These are phyloP conservation scores for Spondyliosoma cantharus DNA, from an alignment of 2,797 vertebrate species.

Conservation along the genomic window DNA sequence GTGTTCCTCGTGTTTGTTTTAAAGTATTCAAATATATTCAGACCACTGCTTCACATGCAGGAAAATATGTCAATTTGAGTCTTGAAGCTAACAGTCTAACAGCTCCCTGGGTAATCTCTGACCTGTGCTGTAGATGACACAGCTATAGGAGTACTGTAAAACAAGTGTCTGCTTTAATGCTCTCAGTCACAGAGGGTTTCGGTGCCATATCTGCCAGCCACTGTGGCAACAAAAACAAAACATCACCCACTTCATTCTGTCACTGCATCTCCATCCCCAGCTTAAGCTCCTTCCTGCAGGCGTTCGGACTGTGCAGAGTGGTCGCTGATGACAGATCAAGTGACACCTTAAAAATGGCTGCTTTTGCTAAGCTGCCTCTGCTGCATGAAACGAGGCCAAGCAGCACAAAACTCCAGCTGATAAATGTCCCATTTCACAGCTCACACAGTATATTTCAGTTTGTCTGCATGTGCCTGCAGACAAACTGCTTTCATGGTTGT, in stretches of 20 bases:
- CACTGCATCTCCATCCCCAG: constrained; percentile 17
- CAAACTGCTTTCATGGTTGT: neutral
- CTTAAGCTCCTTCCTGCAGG: constrained; percentile 21
- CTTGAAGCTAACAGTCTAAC: constrained; percentile 1
- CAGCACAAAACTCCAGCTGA: constrained; percentile 63
- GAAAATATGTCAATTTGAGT: constrained; percentile 20
- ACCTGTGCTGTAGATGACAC: constrained; percentile 25
- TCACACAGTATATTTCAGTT: constrained; percentile 17
- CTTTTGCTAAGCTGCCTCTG: constrained; percentile 43
- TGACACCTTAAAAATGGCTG: constrained; percentile 61
- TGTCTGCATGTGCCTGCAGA: constrained; percentile 3
- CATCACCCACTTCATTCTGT: constrained; percentile 12
- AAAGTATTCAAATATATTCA: constrained; percentile 45
- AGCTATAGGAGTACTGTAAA: constrained; percentile 30
- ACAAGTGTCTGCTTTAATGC: constrained; percentile 39
- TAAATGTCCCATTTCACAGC: constrained; percentile 65
- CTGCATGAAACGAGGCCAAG: constrained; percentile 62
- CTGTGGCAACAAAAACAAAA: constrained; percentile 6
- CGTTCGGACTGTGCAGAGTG: constrained; percentile 37
- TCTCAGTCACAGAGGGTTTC: constrained; percentile 9
- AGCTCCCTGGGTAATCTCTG: neutral
- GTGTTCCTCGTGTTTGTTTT: constrained; percentile 8
- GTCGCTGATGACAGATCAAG: constrained; percentile 51
- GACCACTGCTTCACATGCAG: constrained; percentile 30
- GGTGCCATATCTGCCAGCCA: constrained; percentile 19